Base-by-base conservation (phyloP, 2,888 invertebrate genomes). In the Endomychus coccineus region DNA sequence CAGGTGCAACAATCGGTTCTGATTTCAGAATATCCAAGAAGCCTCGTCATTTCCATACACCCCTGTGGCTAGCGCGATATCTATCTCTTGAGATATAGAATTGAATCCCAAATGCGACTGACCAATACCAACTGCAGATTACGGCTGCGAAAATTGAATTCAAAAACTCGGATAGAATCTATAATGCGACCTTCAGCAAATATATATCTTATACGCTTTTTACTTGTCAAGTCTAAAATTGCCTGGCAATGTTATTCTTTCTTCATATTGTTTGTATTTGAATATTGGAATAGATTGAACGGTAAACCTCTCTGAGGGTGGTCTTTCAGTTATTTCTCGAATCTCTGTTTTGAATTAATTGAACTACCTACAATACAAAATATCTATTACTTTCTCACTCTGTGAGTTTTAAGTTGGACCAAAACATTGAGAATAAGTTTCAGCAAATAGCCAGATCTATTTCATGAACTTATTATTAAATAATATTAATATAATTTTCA, bases 131-230 rank as follows among this genome's bases (percentile, higher is more conserved):
- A 59, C 55, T 59, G 62, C 59, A 61, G 62, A 61, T 62, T 63
- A 62, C 62, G 62, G 60, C 58, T 56, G 56, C 62, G 66, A 66
- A 66, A 66, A 66, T 66, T 66, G 66, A 66, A 66, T 66, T 66
- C 64, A 64, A 65, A 66, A 66, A 66, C 66, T 66, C 60, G 64
- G 53, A 60, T 60, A 52, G 66, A 66, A 66, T 66, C 62, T 64
- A 63, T 66, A 66, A 66, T 65, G 58, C 52, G 51, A 47, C 51
- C 52, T 49, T 46, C 39, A 31, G 49, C 45, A 49, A 48, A 51
- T 49, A 52, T 52, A 50, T 55, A 53, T 51, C 47, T 52, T 50
- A 27, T 38, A 28, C 33, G 25, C 31, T 38, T 38, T 38, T 38
- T 38, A 28, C 38, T 33, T 38, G 38, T 34, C 38, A 38, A 29